Percentiles rank a stretch among this genome's conserved stretches.
Evolutionary conservation across 1,140 invertebrate genomes (phyloP).

Genomic region (Helicoverpa armigera): DNA sequence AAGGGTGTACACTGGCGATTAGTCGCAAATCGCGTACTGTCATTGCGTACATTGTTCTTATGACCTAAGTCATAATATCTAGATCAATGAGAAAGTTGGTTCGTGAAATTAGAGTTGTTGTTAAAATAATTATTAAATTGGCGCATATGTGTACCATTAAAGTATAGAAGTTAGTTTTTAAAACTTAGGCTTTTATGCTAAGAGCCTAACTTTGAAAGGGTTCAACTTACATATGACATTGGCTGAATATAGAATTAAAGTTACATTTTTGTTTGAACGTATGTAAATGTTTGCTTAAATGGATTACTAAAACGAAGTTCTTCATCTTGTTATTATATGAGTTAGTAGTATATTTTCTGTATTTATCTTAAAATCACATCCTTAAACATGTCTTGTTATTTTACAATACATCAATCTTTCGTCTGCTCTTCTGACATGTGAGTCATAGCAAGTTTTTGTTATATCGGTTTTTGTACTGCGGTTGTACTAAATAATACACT

Average conservation of each 20-base stretch:
- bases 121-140: no score
- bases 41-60: background rate
- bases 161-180: background rate
- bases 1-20: constrained; percentile 16
- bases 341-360: no score
- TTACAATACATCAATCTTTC: background rate
- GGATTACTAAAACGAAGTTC: no score
- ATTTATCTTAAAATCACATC: background rate
- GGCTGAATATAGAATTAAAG: no score
- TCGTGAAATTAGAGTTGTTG: no score
- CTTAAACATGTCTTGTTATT: background rate
- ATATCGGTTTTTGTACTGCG: constrained; percentile 47
- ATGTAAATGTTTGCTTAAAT: no score
- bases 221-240: no score
- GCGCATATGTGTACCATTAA: background rate
- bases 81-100: no score
- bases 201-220: no score
- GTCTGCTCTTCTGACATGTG: background rate
- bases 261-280: no score
- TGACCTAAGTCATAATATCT: background rate
- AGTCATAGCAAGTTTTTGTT: constrained; percentile 55
- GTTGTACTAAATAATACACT: constrained; percentile 51
- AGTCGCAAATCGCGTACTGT: background rate
- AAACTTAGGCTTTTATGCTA: no score
- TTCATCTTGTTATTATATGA: no score